Conservation (phyloP, 2,113 vertebrate genomes). For the Calyptommatus sinebrachiatus region DNA sequence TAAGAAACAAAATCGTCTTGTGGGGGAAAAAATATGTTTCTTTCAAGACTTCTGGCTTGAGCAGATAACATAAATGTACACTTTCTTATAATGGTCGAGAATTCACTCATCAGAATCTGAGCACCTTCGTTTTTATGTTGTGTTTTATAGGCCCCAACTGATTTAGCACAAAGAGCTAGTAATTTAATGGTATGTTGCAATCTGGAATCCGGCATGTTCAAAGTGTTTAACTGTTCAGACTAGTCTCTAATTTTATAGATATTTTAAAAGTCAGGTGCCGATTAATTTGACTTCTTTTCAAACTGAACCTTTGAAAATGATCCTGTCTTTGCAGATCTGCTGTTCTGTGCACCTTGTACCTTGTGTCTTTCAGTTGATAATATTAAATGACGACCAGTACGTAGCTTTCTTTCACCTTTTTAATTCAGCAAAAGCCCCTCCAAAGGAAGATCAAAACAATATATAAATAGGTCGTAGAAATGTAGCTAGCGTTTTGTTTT, state of each 20-base stretch:
- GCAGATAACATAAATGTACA: neutral
- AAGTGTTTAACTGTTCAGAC: slow-evolving; percentile 74
- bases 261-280: slow-evolving; percentile 65
- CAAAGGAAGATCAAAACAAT: slow-evolving; percentile 70
- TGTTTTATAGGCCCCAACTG: slow-evolving; percentile 70
- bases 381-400: slow-evolving; percentile 61
- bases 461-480: slow-evolving; percentile 70
- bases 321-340: slow-evolving; percentile 71
- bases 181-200: slow-evolving; percentile 76
- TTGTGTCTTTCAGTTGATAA: slow-evolving; percentile 68
- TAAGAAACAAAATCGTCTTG: slow-evolving; percentile 51
- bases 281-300: slow-evolving; percentile 68
- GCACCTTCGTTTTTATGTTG: slow-evolving; percentile 70
- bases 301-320: slow-evolving; percentile 69
- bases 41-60: slow-evolving; percentile 61
- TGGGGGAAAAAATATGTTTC: slow-evolving; percentile 57
- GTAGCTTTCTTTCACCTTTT: slow-evolving; percentile 67
- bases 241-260: slow-evolving; percentile 65
- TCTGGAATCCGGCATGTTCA: slow-evolving; percentile 78
- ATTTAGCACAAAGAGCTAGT: slow-evolving; percentile 68
- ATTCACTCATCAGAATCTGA: slow-evolving; percentile 72
- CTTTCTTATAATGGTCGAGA: slow-evolving; percentile 71
- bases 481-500: slow-evolving; percentile 29
- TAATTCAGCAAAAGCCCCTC: slow-evolving; percentile 69
- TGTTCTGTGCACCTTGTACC: slow-evolving; percentile 73